These are phyloP conservation scores for Notolepis coatsorum DNA, from an alignment of 2,797 vertebrate species.

Conservation along the genomic window DNA sequence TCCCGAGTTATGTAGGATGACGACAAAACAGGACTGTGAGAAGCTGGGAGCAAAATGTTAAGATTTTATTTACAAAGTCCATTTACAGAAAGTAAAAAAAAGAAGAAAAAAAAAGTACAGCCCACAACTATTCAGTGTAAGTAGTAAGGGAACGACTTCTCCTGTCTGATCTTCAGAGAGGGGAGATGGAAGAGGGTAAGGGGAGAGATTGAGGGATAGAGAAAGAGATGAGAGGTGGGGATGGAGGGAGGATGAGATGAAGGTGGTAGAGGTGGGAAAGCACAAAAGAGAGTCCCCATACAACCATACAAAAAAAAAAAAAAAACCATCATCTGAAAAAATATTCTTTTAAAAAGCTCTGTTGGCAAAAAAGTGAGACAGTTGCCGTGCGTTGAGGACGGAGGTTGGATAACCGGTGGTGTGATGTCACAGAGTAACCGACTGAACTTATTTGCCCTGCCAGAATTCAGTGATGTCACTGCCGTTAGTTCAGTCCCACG, in stretches of 20 bases:
- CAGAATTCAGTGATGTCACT: conserved; percentile 36
- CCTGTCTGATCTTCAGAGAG: conserved; percentile 19
- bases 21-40: conserved; percentile 19
- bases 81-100: conserved; percentile 92
- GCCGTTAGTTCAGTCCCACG: conserved; percentile 28
- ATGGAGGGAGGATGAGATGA: neutral
- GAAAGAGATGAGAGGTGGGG: neutral
- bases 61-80: conserved; percentile 98
- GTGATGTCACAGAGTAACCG: conserved; percentile 38
- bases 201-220: neutral
- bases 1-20: too few species aligned
- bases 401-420: neutral
- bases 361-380: conserved; percentile 76
- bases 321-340: conserved; percentile 80
- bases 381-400: conserved; percentile 57
- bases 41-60: conserved; percentile 89
- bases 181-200: neutral
- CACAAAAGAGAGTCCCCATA: conserved; percentile 19
- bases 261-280: neutral
- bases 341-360: conserved; percentile 86
- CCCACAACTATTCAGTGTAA: conserved; percentile 52
- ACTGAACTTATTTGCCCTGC: too few species aligned
- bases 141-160: conserved; percentile 46
- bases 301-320: conserved; percentile 61
- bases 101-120: conserved; percentile 42